Percentiles rank a stretch among this genome's conserved stretches.
These are phyloP conservation scores for Ceratothoa steindachneri DNA, from an alignment of 2,888 invertebrate genomes.

Conservation along the genomic window DNA sequence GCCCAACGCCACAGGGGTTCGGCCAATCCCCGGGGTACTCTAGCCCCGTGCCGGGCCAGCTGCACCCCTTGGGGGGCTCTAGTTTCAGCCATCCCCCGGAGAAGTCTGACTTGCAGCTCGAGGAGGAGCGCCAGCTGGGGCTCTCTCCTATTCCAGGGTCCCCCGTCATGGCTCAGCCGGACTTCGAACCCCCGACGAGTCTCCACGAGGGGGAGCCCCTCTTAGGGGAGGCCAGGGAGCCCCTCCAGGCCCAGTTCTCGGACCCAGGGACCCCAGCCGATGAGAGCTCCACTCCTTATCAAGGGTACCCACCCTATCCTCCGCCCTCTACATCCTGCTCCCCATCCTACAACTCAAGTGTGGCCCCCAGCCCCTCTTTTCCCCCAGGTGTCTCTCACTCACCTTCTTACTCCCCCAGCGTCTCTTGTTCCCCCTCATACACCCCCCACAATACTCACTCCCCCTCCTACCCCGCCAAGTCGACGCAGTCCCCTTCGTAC, in stretches of 20 bases:
- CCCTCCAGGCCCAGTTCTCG: conserved; percentile 25
- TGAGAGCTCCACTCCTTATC: conserved; percentile 27
- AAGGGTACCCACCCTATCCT: conserved; percentile 27
- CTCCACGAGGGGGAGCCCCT: conserved; percentile 40
- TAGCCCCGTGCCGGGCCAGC: conserved; percentile 16
- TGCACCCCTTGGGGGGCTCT: conserved; percentile 20
- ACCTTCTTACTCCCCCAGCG: conserved; percentile 5
- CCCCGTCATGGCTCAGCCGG: conserved; percentile 41
- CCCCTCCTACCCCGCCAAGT: not conserved
- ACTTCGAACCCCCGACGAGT: conserved; percentile 44
- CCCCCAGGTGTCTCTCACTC: not conserved
- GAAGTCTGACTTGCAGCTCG: conserved; percentile 29
- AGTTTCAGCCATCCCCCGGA: conserved; percentile 22
- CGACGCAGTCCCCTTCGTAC: not conserved
- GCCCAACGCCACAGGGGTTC: conserved; percentile 29
- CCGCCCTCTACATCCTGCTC: conserved; percentile 1
- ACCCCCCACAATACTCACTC: conserved; percentile 13
- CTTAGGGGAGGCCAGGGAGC: conserved; percentile 19
- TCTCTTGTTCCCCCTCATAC: conserved; percentile 2
- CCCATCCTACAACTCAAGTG: not conserved
- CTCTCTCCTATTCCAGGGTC: conserved; percentile 39
- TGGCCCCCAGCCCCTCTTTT: conserved; percentile 1
- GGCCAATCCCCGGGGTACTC: conserved; percentile 47
- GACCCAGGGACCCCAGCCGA: conserved; percentile 46
- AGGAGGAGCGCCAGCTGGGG: conserved; percentile 43